These are phyloP conservation scores for Tiliqua scincoides DNA, from an alignment of 2,113 vertebrate genomes.

Conservation along the genomic window DNA sequence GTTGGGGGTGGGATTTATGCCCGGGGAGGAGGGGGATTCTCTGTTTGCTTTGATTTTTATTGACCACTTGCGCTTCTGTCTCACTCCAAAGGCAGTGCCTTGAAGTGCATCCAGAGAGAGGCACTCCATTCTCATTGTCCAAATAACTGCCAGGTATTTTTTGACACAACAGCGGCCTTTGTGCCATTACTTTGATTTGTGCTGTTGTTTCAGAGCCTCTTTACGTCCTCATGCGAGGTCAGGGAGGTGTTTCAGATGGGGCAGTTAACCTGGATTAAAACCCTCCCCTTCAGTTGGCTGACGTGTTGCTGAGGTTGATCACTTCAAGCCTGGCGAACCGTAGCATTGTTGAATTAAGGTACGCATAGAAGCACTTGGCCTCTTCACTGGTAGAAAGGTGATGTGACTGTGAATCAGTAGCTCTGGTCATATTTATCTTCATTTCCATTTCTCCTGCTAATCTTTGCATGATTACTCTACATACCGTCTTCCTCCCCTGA, in stretches of 20 bases:
- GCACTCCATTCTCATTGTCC: no score
- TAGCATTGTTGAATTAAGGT: background rate
- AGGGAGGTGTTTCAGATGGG: background rate
- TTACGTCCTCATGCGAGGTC: background rate
- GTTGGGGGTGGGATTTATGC: background rate
- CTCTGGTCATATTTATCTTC: background rate
- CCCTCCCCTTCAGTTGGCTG: background rate
- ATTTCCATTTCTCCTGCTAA: background rate
- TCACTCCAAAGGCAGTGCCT: background rate
- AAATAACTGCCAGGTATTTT: background rate
- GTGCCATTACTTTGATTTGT: background rate
- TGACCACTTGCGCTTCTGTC: background rate
- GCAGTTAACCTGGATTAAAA: background rate
- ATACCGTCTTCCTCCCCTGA: background rate
- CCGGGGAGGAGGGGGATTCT: no score
- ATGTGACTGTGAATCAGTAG: background rate
- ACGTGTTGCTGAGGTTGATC: background rate
- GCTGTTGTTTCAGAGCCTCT: background rate
- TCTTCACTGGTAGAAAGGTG: background rate
- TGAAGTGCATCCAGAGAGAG: accelerated
- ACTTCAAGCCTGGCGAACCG: background rate
- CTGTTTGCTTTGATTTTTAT: background rate
- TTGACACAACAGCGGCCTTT: background rate
- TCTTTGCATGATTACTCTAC: background rate
- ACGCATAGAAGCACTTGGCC: background rate